A percentile compares a stretch with the other conserved stretches of the same genome.
These are phyloP conservation scores for Eupithecia inturbata DNA, from an alignment of 2,888 invertebrate species.

Conservation along the genomic window DNA sequence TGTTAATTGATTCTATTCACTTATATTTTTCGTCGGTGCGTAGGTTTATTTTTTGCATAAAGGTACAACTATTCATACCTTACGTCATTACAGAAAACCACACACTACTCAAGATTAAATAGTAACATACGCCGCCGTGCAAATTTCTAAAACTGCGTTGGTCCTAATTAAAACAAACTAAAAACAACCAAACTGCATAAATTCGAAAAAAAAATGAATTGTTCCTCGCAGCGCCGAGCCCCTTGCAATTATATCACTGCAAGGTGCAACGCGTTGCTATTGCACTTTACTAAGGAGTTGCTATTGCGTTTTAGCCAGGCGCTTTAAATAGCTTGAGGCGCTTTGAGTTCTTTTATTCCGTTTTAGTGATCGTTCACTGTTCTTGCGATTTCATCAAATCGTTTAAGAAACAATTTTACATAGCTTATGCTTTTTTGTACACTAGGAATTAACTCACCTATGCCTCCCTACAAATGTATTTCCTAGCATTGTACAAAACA, in stretches of 20 bases:
- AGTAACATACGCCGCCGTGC: neutral
- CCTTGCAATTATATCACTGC: constrained; percentile 39
- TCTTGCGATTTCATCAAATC: neutral
- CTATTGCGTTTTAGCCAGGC: constrained; percentile 45
- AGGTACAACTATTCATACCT: no score
- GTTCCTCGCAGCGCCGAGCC: constrained; percentile 17
- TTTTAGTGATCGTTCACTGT: constrained; percentile 4
- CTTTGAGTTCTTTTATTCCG: constrained; percentile 16
- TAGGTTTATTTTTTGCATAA: no score
- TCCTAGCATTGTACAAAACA: neutral
- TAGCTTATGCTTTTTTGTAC: neutral
- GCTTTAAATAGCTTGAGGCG: constrained; percentile 30
- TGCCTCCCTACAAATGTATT: neutral
- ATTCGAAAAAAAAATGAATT: constrained; percentile 31
- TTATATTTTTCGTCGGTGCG: no score
- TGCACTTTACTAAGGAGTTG: constrained; percentile 41
- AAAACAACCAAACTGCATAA: constrained; percentile 29
- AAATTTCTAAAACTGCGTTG: constrained; percentile 16
- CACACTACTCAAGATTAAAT: neutral
- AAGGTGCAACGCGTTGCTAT: constrained; percentile 42
- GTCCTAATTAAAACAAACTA: constrained; percentile 33
- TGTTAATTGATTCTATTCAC: no score
- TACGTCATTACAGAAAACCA: neutral
- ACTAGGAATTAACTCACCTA: neutral
- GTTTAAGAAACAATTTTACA: neutral